Base-by-base conservation (phyloP, 2,113 vertebrate species). In the Nipponia nippon region DNA sequence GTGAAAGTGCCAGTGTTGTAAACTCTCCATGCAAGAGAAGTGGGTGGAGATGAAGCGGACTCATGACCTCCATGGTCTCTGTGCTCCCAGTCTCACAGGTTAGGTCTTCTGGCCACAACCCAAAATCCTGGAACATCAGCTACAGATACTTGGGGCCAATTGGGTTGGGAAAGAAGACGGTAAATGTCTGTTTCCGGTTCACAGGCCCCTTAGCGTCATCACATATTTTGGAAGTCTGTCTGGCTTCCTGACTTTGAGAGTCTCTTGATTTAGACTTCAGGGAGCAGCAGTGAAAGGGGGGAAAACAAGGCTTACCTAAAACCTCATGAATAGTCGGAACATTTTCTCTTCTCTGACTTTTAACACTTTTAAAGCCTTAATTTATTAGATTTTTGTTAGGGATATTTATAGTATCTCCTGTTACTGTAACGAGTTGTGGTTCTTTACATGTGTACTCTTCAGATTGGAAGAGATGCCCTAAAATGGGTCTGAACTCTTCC, bases 221-320 rank as follows among this genome's bases (percentile, higher is more conserved):
- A 76, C 98, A 97, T 94, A 95, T 96, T 98, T 98, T 96, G 98
- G 97, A 97, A 96, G 98, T 98, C 98, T 98, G 98, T 97, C 97
- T 97, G 86, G 97, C 83, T 98, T 98, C 98, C 98, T 98, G 98
- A 85, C 97, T 98, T 98, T 97, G 95, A 98, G 98, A 98, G 97
- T 91, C 94, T 97, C 96, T 97, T 96, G 95, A 96, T 98, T 98
- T 97, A 98, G 98, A 97, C 95, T 95, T 53, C 87, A 95, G 92
- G 85, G 89, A 96, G 79, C 50, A 42, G 55, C 66, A 96, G 92
- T 94, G 90, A 91, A 96, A 95, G 94, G 80, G 44, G 58, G 91
- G 66, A 36, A 88, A 96, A 85, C 85, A 93, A 91, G 59, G 81
- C 50, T 97, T 96, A 96, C 92, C 93, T 94, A 95, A 94, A 97